A percentile compares a stretch with the other conserved stretches of the same genome.
Evolutionary conservation across 2,888 invertebrate genomes (phyloP).

Genomic region (Coelogynopora nodosa): DNA sequence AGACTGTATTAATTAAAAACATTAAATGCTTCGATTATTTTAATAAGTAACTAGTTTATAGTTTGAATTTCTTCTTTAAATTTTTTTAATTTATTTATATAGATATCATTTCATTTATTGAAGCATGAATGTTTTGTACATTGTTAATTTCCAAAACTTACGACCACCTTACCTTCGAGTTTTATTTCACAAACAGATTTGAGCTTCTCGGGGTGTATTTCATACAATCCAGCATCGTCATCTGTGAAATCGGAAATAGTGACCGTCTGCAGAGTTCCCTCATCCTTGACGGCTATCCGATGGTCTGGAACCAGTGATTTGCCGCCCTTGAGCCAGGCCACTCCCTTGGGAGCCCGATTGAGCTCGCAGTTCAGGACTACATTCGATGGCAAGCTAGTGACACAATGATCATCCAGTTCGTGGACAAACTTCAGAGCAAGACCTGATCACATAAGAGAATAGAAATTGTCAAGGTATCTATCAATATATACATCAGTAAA

Average conservation of each 20-base stretch:
- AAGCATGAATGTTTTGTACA: too few relatives aligned
- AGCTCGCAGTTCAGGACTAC: background rate
- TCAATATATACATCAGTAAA: too few relatives aligned
- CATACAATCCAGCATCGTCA: background rate
- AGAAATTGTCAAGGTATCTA: too few relatives aligned
- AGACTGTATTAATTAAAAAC: too few relatives aligned
- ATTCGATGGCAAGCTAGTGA: constrained; percentile 48
- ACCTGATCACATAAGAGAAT: background rate
- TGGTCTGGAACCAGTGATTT: constrained; percentile 43
- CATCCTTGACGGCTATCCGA: background rate
- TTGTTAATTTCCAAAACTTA: too few relatives aligned
- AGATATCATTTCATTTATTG: too few relatives aligned
- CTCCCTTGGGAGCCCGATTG: constrained; percentile 48
- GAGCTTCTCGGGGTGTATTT: background rate
- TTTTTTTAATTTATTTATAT: too few relatives aligned
- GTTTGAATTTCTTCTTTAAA: too few relatives aligned
- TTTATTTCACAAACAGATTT: background rate
- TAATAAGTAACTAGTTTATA: too few relatives aligned
- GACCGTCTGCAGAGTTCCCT: background rate
- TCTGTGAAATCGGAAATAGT: background rate
- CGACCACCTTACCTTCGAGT: background rate
- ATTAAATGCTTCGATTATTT: too few relatives aligned
- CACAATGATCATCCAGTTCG: background rate
- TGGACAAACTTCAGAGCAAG: background rate
- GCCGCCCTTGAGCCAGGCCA: constrained; percentile 54